A percentile compares a stretch with the other conserved stretches of the same genome.
These are phyloP conservation scores for Drosophila equinoxialis DNA, from an alignment of 1,140 invertebrate genomes.

Conservation along the genomic window DNA sequence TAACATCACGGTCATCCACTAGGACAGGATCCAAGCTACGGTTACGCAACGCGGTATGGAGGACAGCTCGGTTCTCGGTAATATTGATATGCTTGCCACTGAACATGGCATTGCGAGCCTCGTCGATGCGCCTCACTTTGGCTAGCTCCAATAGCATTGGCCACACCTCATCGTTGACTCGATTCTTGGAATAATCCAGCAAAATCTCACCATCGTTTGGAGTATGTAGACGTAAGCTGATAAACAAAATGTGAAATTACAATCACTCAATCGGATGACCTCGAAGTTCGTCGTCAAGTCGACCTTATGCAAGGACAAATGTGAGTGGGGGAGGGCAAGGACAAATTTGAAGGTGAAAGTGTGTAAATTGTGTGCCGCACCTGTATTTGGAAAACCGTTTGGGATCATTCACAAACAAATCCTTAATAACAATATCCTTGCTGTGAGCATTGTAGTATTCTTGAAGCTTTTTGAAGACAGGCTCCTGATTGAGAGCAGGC, in stretches of 20 bases:
- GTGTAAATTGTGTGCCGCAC: slow-evolving; percentile 83
- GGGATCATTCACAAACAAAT: slow-evolving; percentile 90
- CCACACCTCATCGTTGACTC: slow-evolving; percentile 91
- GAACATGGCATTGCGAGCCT: slow-evolving; percentile 97
- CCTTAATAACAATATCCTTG: slow-evolving; percentile 89
- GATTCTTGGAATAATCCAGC: slow-evolving; percentile 98
- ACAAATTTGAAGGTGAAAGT: slow-evolving; percentile 48
- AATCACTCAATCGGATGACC: slow-evolving; percentile 54
- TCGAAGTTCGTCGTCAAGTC: slow-evolving; percentile 42
- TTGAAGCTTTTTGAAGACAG: slow-evolving; percentile 88
- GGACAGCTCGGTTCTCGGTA: slow-evolving; percentile 97
- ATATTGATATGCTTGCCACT: slow-evolving; percentile 98
- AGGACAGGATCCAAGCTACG: slow-evolving; percentile 90
- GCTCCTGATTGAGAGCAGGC: slow-evolving; percentile 86
- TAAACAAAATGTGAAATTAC: slow-evolving; percentile 39
- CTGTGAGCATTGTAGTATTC: slow-evolving; percentile 88
- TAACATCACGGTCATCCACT: slow-evolving; percentile 96
- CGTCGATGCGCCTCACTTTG: slow-evolving; percentile 91
- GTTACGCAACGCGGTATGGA: slow-evolving; percentile 97
- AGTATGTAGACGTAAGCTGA: slow-evolving; percentile 89
- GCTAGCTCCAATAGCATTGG: slow-evolving; percentile 92
- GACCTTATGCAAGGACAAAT: slow-evolving; percentile 76
- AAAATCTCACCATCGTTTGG: slow-evolving; percentile 94
- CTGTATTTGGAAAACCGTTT: slow-evolving; percentile 92
- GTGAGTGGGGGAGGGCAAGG: slow-evolving; percentile 4